Evolutionary conservation across 2,888 invertebrate genomes (phyloP).

Genomic region (Blera fallax): DNA sequence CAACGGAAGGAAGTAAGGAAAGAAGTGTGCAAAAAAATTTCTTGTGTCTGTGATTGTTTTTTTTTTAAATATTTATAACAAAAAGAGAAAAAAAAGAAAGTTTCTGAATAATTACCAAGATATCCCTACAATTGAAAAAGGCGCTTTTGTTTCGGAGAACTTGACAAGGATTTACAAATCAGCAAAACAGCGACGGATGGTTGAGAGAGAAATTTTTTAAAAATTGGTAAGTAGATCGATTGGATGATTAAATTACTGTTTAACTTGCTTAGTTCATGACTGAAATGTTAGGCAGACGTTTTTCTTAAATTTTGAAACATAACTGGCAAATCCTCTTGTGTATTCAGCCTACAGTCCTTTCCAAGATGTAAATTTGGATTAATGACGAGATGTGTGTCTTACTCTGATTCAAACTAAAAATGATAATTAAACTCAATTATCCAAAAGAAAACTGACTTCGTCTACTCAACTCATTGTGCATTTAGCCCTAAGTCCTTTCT

Average conservation of each 20-base stretch:
- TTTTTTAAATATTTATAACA: not conserved
- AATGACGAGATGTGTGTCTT: too few species aligned
- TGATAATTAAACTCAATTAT: too few species aligned
- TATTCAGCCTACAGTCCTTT: too few species aligned
- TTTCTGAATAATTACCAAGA: not conserved
- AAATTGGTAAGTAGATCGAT: conserved; percentile 20
- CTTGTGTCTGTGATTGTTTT: conserved; percentile 54
- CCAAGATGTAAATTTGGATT: too few species aligned
- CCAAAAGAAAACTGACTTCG: too few species aligned
- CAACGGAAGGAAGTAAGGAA: conserved; percentile 26
- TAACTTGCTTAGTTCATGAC: too few species aligned
- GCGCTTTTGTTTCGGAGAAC: not conserved
- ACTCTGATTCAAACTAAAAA: too few species aligned
- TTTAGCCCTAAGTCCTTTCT: too few species aligned
- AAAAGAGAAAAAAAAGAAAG: not conserved
- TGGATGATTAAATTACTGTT: not conserved
- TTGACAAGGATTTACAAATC: conserved; percentile 24
- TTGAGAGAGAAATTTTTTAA: not conserved
- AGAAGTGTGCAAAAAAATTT: conserved; percentile 29
- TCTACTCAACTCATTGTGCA: too few species aligned
- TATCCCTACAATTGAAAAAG: not conserved
- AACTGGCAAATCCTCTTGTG: too few species aligned
- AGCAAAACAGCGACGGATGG: conserved; percentile 34
- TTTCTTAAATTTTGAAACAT: too few species aligned
- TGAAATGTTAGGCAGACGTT: too few species aligned